Evolutionary conservation across 2,888 invertebrate species (phyloP).

Genomic region (Odontocolon sp.): DNA sequence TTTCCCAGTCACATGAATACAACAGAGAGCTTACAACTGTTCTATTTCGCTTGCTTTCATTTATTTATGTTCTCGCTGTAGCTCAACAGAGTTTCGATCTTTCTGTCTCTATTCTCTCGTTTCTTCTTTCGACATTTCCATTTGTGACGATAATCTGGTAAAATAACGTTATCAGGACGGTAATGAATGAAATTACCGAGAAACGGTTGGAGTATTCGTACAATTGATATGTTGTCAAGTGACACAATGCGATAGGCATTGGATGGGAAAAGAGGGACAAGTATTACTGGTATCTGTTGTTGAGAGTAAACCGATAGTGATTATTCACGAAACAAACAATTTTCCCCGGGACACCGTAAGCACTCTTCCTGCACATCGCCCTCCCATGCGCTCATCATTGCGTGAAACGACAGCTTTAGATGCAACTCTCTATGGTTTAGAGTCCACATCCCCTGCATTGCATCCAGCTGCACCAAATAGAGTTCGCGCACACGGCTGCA

Average conservation of each 20-base stretch:
- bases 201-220: conserved; percentile 13
- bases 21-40: too few relatives aligned
- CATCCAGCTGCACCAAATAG: conserved; percentile 11
- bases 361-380: neutral
- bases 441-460: neutral
- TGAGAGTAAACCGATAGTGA: conserved; percentile 48
- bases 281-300: conserved; percentile 36
- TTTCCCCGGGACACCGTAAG: conserved; percentile 31
- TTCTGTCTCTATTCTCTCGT: neutral
- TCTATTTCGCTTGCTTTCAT: too few relatives aligned
- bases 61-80: conserved; percentile 9
- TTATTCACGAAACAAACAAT: conserved; percentile 57
- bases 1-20: too few relatives aligned
- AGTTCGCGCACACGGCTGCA: too few relatives aligned
- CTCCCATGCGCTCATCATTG: conserved; percentile 33
- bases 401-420: conserved; percentile 36
- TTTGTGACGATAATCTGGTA: conserved; percentile 1
- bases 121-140: conserved; percentile 9
- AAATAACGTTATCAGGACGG: conserved; percentile 11
- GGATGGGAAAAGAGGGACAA: neutral
- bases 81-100: neutral
- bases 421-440: conserved; percentile 8
- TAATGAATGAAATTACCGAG: conserved; percentile 39
- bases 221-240: conserved; percentile 37
- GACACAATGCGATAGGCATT: conserved; percentile 5